These are phyloP conservation scores for Drosophila pegasa DNA, from an alignment of 2,888 invertebrate species.

Conservation along the genomic window DNA sequence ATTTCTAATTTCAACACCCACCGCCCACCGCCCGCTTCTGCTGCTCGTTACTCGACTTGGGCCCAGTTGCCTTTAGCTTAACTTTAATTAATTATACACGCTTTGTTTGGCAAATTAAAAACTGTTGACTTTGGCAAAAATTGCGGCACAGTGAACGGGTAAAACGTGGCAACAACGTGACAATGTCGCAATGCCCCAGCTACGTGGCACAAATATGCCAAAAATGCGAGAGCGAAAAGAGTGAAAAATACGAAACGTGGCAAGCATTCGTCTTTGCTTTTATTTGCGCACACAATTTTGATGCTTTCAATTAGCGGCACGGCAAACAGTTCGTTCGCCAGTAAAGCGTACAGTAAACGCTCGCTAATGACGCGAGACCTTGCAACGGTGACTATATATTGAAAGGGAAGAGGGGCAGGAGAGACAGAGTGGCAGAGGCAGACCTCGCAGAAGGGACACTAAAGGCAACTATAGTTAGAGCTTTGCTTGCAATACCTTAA, in stretches of 20 bases:
- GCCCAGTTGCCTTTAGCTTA: constrained; percentile 39
- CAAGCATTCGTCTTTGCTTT: constrained; percentile 17
- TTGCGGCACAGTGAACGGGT: constrained; percentile 34
- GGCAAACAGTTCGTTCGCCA: constrained; percentile 29
- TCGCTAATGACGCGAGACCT: not conserved
- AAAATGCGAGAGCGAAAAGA: not conserved
- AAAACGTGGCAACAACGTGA: constrained; percentile 37
- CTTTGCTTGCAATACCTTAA: not conserved
- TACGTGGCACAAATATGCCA: constrained; percentile 6
- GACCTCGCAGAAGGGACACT: too few species aligned
- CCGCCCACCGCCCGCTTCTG: not conserved
- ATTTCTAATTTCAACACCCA: constrained; percentile 53
- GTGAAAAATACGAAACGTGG: constrained; percentile 16
- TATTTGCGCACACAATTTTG: constrained; percentile 11
- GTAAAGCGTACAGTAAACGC: constrained; percentile 14
- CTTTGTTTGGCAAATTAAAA: constrained; percentile 78
- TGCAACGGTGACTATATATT: not conserved
- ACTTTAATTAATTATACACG: constrained; percentile 74
- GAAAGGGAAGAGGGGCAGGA: not conserved
- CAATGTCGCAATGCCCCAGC: constrained; percentile 27
- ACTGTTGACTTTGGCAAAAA: constrained; percentile 73
- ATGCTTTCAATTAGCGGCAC: constrained; percentile 63
- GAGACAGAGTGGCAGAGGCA: not conserved
- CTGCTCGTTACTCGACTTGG: not conserved
- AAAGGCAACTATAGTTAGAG: not conserved